Evolutionary conservation across 2,113 vertebrate genomes (phyloP).

Genomic region (Cyanistes caeruleus): DNA sequence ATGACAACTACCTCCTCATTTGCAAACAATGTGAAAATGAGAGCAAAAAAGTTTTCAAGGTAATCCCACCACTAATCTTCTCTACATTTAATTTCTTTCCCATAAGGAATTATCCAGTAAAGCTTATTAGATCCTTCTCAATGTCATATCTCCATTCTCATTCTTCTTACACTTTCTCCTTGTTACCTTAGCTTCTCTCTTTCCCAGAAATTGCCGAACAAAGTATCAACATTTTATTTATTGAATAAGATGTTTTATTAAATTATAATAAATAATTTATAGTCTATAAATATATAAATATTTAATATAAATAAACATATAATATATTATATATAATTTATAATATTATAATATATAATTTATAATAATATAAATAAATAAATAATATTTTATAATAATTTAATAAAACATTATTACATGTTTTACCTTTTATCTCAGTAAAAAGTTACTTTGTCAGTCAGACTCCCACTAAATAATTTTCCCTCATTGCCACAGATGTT

Average conservation of each 20-base stretch:
- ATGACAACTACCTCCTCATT: background rate
- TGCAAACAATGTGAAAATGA: background rate
- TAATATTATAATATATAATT: too few relatives aligned
- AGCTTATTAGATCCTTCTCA: background rate
- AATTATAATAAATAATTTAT: too few relatives aligned
- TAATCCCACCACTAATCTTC: background rate
- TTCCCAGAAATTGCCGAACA: background rate
- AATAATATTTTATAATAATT: too few relatives aligned
- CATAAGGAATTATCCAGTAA: background rate
- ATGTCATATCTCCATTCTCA: background rate
- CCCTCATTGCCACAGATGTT: background rate
- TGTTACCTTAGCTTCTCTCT: background rate
- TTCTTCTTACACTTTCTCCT: background rate
- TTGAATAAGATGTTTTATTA: too few relatives aligned
- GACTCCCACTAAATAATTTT: background rate
- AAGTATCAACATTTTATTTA: background rate
- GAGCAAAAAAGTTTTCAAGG: background rate
- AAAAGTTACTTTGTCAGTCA: constrained; percentile 3
- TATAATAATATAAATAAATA: too few relatives aligned
- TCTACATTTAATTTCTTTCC: background rate
- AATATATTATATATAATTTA: too few relatives aligned
- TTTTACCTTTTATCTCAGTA: background rate
- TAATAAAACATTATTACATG: too few relatives aligned
- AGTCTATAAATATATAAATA: too few relatives aligned
- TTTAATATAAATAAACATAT: too few relatives aligned